These are phyloP conservation scores for Sebastes diaconus DNA, from an alignment of 2,797 vertebrate species.

Conservation along the genomic window DNA sequence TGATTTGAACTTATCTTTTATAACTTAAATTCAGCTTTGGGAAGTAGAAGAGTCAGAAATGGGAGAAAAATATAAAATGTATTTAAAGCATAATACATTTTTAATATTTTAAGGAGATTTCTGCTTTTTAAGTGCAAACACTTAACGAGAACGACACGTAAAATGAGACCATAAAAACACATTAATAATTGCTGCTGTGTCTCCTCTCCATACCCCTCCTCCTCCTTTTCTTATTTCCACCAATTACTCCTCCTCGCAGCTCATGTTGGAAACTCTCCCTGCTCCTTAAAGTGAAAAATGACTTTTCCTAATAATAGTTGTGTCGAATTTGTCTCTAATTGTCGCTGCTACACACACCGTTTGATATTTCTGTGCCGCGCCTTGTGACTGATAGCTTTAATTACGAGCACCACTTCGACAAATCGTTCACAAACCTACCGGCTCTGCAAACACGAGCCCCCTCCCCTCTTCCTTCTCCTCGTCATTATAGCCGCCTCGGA, in stretches of 20 bases:
- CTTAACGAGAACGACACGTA: background rate
- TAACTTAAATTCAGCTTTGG: background rate
- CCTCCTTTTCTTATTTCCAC: conserved; percentile 26
- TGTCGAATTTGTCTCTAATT: conserved; percentile 76
- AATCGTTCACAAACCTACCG: conserved; percentile 71
- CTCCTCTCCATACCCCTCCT: conserved; percentile 2
- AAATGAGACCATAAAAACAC: background rate
- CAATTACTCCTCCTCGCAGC: conserved; percentile 44
- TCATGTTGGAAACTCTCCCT: conserved; percentile 43
- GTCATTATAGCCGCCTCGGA: conserved; percentile 73
- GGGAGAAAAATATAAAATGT: background rate
- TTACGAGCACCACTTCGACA: conserved; percentile 76
- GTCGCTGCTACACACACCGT: conserved; percentile 59
- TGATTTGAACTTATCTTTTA: background rate
- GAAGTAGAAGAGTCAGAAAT: background rate
- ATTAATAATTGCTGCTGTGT: background rate
- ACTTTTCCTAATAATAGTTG: conserved; percentile 72
- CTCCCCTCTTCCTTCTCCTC: conserved; percentile 38
- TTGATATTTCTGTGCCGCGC: conserved; percentile 68
- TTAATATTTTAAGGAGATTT: background rate
- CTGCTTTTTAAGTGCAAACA: background rate
- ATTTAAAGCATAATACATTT: background rate
- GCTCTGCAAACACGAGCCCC: conserved; percentile 45
- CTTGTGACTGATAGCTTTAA: conserved; percentile 80
- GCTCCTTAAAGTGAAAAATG: conserved; percentile 74